Evolutionary conservation across 2,797 vertebrate genomes (phyloP), one percentile per base, ranked within the genome.

Genomic region (Spinus pinus): DNA sequence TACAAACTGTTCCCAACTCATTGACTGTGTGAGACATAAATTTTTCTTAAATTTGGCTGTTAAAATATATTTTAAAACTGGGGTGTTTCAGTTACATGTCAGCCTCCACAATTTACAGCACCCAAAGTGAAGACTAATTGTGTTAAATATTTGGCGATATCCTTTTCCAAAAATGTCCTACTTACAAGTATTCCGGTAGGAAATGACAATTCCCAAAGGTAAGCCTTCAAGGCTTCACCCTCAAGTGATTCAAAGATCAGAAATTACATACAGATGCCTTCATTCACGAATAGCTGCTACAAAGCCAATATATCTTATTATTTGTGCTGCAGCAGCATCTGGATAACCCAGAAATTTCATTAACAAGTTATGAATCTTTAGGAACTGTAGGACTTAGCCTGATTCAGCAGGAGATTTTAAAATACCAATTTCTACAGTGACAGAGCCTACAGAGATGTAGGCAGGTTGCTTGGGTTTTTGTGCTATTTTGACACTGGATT

Each of bases 1-100:
- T 9, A 10, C 8, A 39, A 39, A 13, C 6, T n/a, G 4, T 56
- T 83, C 39, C 77, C 30, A 81, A 60, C 1, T 78, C 27, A n/a
- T 49, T 41, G 37, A 11, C 18, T 57, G 35, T 65, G 11, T 42
- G 11, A 81, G 15, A 46, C 7, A 46, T 28, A 70, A 6, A 41
- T 64, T 70, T 58, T 67, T 35, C 23, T 56, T 35, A 42, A 39
- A 6, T 56, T 87, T 78, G 7, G 8, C 20, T 44, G 56, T 9
- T 42, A 51, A 60, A 19, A 19, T 28, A 23, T 21, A 51, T 58
- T 50, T 49, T 3, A 53, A 67, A 25, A 5, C 8, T 58, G 3
- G 0, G 3, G 3, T 2, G 4, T 9, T 28, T 51, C 7, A 21
- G 9, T 37, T 64, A 5, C 11, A 20, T 8, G 12, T 51, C 14